Conservation (phyloP, 2,113 vertebrate species). For the Astur gentilis region DNA sequence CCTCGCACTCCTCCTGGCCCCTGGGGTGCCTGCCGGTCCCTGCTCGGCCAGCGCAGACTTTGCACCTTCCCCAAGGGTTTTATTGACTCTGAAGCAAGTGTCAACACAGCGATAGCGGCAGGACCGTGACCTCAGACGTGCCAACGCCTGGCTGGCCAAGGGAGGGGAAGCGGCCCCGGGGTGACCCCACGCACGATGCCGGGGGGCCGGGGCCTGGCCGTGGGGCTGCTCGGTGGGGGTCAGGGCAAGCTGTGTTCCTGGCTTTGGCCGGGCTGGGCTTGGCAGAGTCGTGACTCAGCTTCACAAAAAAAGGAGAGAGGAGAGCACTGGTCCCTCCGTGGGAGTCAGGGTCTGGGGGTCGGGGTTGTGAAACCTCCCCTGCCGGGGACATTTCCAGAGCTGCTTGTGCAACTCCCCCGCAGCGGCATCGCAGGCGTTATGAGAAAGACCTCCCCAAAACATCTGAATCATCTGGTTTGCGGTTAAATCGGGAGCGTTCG, state of each 20-base stretch:
- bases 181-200: accelerated
- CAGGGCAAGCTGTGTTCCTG: neutral
- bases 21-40: neutral
- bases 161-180: neutral
- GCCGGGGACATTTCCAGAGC: neutral
- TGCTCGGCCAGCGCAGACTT: neutral
- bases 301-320: too few species aligned
- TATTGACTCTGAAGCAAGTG: neutral
- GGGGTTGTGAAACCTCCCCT: accelerated
- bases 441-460: neutral
- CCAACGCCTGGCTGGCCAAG: accelerated
- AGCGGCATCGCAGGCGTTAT: accelerated
- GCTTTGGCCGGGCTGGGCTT: neutral
- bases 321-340: accelerated
- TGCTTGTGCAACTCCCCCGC: neutral
- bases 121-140: neutral
- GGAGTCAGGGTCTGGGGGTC: accelerated
- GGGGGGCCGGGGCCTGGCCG: accelerated
- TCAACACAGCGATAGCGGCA: accelerated
- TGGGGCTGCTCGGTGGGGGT: neutral
- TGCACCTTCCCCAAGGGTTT: neutral
- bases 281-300: neutral
- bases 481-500: accelerated
- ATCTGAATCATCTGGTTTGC: accelerated
- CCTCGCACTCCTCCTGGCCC: neutral